Conservation (phyloP, 2,888 invertebrate genomes). For the Pseudococcus jackbeardsleyi region DNA sequence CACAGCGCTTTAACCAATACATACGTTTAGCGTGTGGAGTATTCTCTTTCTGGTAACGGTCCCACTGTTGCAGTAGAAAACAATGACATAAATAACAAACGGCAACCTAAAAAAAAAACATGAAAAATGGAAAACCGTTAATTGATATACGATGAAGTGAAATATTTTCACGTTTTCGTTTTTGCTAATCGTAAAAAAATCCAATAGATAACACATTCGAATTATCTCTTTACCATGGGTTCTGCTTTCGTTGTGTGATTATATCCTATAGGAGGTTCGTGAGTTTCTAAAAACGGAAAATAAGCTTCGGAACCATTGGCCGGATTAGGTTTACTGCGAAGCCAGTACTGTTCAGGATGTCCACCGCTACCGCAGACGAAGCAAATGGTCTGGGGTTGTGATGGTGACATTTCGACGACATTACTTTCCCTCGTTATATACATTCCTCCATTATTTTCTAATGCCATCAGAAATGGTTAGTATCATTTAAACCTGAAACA, state of each 20-base stretch:
- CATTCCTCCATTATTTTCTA: constrained; percentile 65
- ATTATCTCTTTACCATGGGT: constrained; percentile 67
- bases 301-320: constrained; percentile 83
- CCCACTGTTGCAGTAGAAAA: constrained; percentile 91
- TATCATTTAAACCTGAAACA: constrained; percentile 54
- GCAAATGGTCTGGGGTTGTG: constrained; percentile 70
- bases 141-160: not conserved
- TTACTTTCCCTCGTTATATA: constrained; percentile 65
- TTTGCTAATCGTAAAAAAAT: not conserved
- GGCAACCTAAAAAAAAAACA: constrained; percentile 73
- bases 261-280: constrained; percentile 87
- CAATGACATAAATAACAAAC: constrained; percentile 90
- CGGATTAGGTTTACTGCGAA: constrained; percentile 78
- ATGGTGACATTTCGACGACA: not conserved
- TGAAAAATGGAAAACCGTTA: not conserved
- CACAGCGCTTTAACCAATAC: constrained; percentile 93
- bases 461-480: constrained; percentile 65
- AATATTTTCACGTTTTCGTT: not conserved
- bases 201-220: not conserved
- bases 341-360: constrained; percentile 75
- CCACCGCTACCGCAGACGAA: constrained; percentile 83
- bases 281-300: constrained; percentile 92
- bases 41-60: constrained; percentile 86
- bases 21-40: constrained; percentile 89
- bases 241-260: constrained; percentile 67